A percentile compares a stretch with the other conserved stretches of the same genome.
These are phyloP conservation scores for Hyaena hyaena DNA, from an alignment of 2,113 vertebrate genomes.

Conservation along the genomic window DNA sequence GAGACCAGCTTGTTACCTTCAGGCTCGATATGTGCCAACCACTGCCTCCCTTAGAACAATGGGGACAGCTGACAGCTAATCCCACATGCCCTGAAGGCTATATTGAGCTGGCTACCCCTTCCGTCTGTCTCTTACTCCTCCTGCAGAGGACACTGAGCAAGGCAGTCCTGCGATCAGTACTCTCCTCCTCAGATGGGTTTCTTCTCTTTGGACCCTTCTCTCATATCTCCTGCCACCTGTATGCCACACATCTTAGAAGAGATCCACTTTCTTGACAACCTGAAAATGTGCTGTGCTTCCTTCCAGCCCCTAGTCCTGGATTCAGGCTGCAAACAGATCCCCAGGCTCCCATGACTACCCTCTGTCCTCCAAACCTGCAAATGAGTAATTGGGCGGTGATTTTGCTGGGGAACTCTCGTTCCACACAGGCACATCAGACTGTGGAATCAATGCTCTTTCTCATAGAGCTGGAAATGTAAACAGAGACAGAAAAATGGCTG, in stretches of 20 bases:
- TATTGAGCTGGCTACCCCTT: neutral
- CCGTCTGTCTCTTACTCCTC: neutral
- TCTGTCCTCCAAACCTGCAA: conserved; percentile 2
- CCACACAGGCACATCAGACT: conserved; percentile 38
- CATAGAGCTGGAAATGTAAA: neutral
- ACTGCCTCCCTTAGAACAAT: neutral
- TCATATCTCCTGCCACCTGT: neutral
- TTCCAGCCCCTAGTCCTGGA: neutral
- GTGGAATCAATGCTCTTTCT: conserved; percentile 51
- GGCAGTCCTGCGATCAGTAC: neutral
- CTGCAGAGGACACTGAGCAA: neutral
- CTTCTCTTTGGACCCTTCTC: neutral
- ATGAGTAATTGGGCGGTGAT: conserved; percentile 40
- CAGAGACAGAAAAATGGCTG: conserved; percentile 17
- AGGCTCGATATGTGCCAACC: neutral
- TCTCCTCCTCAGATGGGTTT: neutral
- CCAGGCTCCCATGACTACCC: neutral
- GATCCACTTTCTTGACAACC: neutral
- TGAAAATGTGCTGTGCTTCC: neutral
- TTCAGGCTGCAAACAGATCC: conserved; percentile 48
- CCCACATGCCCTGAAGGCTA: neutral
- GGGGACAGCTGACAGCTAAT: neutral
- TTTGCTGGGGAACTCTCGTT: conserved; percentile 57
- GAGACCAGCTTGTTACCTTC: neutral
- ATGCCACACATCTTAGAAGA: neutral